These are phyloP conservation scores for Sebastes taczanowskii DNA, from an alignment of 2,797 vertebrate genomes.

Conservation along the genomic window DNA sequence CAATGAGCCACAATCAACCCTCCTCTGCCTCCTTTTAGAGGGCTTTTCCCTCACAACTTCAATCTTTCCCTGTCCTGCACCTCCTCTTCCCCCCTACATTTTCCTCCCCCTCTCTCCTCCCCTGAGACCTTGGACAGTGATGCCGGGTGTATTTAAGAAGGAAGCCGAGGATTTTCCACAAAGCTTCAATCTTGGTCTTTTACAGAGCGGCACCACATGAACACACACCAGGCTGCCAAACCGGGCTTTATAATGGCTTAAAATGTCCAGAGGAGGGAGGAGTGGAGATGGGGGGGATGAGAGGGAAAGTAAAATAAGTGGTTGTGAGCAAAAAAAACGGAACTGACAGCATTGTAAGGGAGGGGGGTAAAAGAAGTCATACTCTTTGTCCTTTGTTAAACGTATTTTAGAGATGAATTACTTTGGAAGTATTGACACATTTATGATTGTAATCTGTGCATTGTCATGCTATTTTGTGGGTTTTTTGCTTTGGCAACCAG, in stretches of 20 bases:
- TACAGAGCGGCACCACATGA: conserved; percentile 62
- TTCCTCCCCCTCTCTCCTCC: neutral
- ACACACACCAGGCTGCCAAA: conserved; percentile 66
- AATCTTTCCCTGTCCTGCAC: conserved; percentile 6
- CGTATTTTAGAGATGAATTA: neutral
- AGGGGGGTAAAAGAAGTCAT: neutral
- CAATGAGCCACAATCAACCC: neutral
- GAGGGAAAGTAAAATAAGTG: conserved; percentile 28
- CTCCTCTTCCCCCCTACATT: neutral
- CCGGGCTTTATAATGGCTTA: conserved; percentile 63
- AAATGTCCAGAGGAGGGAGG: conserved; percentile 45
- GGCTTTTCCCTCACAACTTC: conserved; percentile 26
- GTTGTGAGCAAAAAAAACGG: conserved; percentile 11
- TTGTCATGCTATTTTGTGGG: neutral
- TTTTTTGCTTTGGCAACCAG: neutral
- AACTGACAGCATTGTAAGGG: neutral
- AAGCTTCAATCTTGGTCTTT: conserved; percentile 71
- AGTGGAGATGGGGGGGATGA: neutral
- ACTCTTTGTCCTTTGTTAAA: neutral
- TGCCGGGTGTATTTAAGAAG: conserved; percentile 61
- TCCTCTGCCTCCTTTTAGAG: conserved; percentile 22
- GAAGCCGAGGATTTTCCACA: conserved; percentile 69
- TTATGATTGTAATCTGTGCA: neutral
- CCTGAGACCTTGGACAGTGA: conserved; percentile 57
- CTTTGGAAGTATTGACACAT: neutral